Evolutionary conservation across 1,140 invertebrate genomes (phyloP).

Genomic region (Drosophila persimilis): DNA sequence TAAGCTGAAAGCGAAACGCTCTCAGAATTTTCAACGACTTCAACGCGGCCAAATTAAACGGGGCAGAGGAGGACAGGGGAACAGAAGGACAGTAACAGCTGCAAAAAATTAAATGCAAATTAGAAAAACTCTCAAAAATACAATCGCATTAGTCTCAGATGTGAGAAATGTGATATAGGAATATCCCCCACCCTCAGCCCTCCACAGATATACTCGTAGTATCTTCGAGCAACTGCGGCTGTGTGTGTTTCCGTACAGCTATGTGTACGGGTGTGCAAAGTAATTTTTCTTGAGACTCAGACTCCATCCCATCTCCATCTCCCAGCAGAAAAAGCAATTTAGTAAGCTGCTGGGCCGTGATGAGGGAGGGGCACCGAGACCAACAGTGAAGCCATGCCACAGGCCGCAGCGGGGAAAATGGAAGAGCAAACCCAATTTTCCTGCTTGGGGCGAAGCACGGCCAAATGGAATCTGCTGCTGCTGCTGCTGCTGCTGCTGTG

Average conservation of each 20-base stretch:
- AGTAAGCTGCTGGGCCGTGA: constrained; percentile 67
- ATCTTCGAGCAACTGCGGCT: constrained; percentile 27
- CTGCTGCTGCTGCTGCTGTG: constrained; percentile 22
- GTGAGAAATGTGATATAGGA: constrained; percentile 80
- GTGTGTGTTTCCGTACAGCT: no score
- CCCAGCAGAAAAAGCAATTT: constrained; percentile 73
- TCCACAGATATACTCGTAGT: constrained; percentile 19
- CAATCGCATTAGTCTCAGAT: constrained; percentile 82
- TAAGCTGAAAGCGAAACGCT: constrained; percentile 71
- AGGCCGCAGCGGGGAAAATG: constrained; percentile 57
- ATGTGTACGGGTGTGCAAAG: constrained; percentile 50
- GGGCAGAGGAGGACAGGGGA: neutral
- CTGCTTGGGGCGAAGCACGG: constrained; percentile 35
- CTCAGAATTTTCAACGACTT: constrained; percentile 74
- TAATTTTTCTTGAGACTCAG: constrained; percentile 70
- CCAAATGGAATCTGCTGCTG: constrained; percentile 69
- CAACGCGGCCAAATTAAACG: constrained; percentile 53
- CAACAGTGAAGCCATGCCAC: constrained; percentile 29
- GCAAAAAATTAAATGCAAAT: constrained; percentile 82
- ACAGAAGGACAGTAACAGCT: constrained; percentile 63
- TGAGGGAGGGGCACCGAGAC: constrained; percentile 27
- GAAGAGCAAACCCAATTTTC: constrained; percentile 79
- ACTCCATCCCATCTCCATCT: no score
- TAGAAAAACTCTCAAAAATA: constrained; percentile 77
- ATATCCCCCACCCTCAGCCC: constrained; percentile 34